These are phyloP conservation scores for Drosophila ustulata DNA, from an alignment of 2,888 invertebrate genomes.

Conservation along the genomic window DNA sequence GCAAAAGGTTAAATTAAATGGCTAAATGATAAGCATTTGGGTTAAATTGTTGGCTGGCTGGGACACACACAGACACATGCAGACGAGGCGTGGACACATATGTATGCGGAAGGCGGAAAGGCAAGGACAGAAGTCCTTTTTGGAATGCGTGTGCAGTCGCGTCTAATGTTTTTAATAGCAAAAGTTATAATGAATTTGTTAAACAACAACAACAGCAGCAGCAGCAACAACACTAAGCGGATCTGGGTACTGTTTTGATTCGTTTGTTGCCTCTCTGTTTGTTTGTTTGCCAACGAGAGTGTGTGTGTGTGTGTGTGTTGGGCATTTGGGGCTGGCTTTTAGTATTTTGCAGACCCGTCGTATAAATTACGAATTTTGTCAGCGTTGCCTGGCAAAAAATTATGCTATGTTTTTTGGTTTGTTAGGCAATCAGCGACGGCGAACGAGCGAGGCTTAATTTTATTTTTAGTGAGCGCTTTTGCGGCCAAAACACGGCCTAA, in stretches of 20 bases:
- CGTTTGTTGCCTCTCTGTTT: slow-evolving; percentile 46
- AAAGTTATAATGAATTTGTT: slow-evolving; percentile 80
- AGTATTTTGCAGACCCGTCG: slow-evolving; percentile 34
- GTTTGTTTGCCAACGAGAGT: background rate
- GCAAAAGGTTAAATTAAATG: slow-evolving; percentile 79
- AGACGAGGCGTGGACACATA: background rate
- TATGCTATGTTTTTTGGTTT: slow-evolving; percentile 66
- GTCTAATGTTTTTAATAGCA: slow-evolving; percentile 79
- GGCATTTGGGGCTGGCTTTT: slow-evolving; percentile 30
- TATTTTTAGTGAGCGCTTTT: slow-evolving; percentile 70
- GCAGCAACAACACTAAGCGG: slow-evolving; percentile 56
- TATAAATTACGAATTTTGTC: slow-evolving; percentile 61
- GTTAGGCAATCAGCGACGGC: slow-evolving; percentile 71
- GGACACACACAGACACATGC: slow-evolving; percentile 8
- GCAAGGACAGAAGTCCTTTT: slow-evolving; percentile 30
- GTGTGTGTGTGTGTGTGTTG: slow-evolving; percentile 4
- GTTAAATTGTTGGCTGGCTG: slow-evolving; percentile 68
- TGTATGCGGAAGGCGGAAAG: background rate
- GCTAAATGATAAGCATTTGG: slow-evolving; percentile 81
- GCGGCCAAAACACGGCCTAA: slow-evolving; percentile 44
- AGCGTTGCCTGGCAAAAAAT: slow-evolving; percentile 43
- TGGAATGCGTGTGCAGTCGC: slow-evolving; percentile 62
- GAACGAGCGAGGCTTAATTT: slow-evolving; percentile 56
- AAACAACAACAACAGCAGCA: slow-evolving; percentile 51
- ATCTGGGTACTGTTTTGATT: slow-evolving; percentile 55